Percentiles rank a stretch among this genome's conserved stretches.
phyloP scores from a whole-genome alignment of 2,888 invertebrate species.

The Agrochola lychnidis region DNA sequence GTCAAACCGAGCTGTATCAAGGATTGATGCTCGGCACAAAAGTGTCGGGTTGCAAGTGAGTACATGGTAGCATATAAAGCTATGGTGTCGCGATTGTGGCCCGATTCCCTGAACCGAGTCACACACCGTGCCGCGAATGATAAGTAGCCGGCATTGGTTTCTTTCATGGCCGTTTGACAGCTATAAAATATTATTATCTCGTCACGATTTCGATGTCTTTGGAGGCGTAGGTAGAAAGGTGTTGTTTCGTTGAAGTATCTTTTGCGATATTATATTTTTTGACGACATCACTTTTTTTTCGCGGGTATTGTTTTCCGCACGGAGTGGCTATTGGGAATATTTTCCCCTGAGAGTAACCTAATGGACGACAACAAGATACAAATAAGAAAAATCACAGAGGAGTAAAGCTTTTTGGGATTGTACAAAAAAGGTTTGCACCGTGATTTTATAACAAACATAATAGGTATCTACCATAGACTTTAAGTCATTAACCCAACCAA shows the following conservation, averaged over 20 bases:
- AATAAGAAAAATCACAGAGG: neutral
- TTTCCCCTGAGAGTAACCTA: neutral
- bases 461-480: neutral
- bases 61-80: slow-evolving; percentile 24
- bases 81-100: slow-evolving; percentile 42
- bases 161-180: slow-evolving; percentile 48
- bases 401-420: neutral
- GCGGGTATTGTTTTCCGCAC: slow-evolving; percentile 1
- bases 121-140: slow-evolving; percentile 57
- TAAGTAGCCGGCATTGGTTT: slow-evolving; percentile 56
- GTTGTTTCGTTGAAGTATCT: slow-evolving; percentile 16
- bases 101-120: slow-evolving; percentile 60
- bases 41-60: slow-evolving; percentile 42
- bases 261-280: slow-evolving; percentile 27
- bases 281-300: slow-evolving; percentile 10
- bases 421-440: neutral
- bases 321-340: slow-evolving; percentile 12
- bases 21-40: slow-evolving; percentile 21
- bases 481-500: slow-evolving; percentile 20
- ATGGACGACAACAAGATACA: neutral
- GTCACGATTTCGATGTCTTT: slow-evolving; percentile 46
- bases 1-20: slow-evolving; percentile 12
- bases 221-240: slow-evolving; percentile 26
- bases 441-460: slow-evolving; percentile 4
- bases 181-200: slow-evolving; percentile 57